These are phyloP conservation scores for Stigmatopora argus DNA, from an alignment of 2,113 vertebrate species.

Conservation along the genomic window DNA sequence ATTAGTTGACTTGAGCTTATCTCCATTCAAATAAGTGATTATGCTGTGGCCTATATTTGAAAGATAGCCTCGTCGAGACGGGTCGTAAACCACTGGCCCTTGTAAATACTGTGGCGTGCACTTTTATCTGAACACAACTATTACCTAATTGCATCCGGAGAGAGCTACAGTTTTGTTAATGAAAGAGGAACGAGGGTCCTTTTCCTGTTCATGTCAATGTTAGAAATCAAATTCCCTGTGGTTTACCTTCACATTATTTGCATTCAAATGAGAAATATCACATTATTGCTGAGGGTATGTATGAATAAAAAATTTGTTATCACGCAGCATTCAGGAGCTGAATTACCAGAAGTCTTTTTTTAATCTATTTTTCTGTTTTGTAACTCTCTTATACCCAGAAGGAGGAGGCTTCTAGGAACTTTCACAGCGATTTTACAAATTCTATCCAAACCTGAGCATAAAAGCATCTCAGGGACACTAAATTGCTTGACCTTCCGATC, in stretches of 20 bases:
- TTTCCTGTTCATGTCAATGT: background rate
- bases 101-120: background rate
- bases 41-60: background rate
- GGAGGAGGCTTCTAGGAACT: background rate
- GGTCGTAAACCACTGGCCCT: background rate
- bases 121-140: background rate
- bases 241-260: constrained; percentile 1
- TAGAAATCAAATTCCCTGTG: background rate
- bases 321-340: background rate
- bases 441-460: background rate
- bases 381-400: background rate
- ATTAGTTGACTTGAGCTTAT: background rate
- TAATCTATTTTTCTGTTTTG: background rate
- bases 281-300: background rate
- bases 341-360: background rate
- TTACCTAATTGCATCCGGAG: background rate
- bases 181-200: background rate
- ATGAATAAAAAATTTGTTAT: constrained; percentile 1
- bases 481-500: constrained; percentile 4
- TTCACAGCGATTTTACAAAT: background rate
- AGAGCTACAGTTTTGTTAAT: background rate
- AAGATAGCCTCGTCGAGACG: background rate
- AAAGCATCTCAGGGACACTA: background rate
- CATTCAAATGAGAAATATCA: constrained; percentile 6
- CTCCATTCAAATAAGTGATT: background rate